Base-by-base conservation (phyloP, 1,140 invertebrate species). In the Pseudomyrmex cubaensis region DNA sequence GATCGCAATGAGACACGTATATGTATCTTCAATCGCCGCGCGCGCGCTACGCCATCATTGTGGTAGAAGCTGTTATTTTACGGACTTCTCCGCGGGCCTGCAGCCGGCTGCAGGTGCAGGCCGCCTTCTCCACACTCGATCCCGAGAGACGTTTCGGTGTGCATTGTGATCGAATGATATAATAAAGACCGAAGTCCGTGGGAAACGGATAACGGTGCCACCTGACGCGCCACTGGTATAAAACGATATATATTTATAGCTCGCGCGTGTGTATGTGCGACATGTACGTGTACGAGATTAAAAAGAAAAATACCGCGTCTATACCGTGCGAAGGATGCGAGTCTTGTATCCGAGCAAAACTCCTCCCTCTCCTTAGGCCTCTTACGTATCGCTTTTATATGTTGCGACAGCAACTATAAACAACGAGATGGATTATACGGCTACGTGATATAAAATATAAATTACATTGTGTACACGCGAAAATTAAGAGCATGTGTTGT, bases 121-220 rank as follows among this genome's bases (percentile, higher is more conserved):
- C 83, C 67, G 69, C 78, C 35, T 85, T 83, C 82, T 80, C 84
- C 78, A 62, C 70, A 56, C 82, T 84, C 86, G 82, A 84, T 86
- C 87, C 69, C 56, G 83, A 90, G 83, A 90, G 89, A 90, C 85
- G 85, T 90, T 90, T 90, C 89, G 83, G 90, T 88, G 89, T 91
- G 87, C 90, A 93, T 93, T 93, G 92, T 93, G 91, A 93, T 93
- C 91, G 91, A 91, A 87, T 93, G 93, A 93, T 93, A 93, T 93
- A 93, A 93, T 92, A 92, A 91, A 92, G 90, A 91, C 86, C 87
- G 85, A 92, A 89, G 90, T 86, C 92, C 92, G 92, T 93, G 93
- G 91, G 93, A 93, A 93, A 92, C 90, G 89, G 78, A 93, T 89
- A 93, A 90, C 89, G 90, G 87, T 84, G 82, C 91, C 92, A 93